Evolutionary conservation across 2,113 vertebrate genomes (phyloP), one percentile per base, ranked within the genome.

Genomic region (Sinocyclocheilus rhinocerous): DNA sequence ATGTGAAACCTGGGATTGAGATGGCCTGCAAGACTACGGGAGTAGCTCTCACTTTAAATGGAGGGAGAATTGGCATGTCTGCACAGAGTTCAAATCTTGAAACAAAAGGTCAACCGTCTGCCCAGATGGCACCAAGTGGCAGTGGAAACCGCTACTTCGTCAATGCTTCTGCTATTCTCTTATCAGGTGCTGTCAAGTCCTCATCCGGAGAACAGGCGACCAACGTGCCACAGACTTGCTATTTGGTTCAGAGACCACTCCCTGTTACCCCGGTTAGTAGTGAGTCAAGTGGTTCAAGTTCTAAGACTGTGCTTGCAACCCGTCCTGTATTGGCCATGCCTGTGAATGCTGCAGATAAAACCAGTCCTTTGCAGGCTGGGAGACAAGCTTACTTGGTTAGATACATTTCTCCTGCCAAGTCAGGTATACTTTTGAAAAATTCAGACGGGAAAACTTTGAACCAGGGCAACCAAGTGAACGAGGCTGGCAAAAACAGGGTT

Each of bases 301-400:
- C 91, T 69, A 93, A 92, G 72, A 87, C 90, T n/a, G 88, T 92
- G 39, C 83, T 90, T 4, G 89, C 87, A 65, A 90, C 92, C 0
- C 85, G 86, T 22, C 92, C 93, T 22, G 90, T 95, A 84, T 85
- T 95, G 48, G 92, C 95, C 4, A 90, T 95, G 93, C 94, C 94
- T 0, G 83, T 92, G 12, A 92, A 81, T 50, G 81, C 93, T 22
- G 26, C 90, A 45, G 92, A 94, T 26, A 94, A 94, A 91, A 82
- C 90, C 16, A 87, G 69, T 29, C 12, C 88, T 33, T 81, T 93
- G 83, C 94, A 94, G 70, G 85, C 90, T 83, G 93, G 95, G 39
- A 93, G 92, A 2, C 95, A 96, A 89, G 93, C 95, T 9, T 95
- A 95, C 88, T 84, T 96, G 85, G 92, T 96, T 6, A 91, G 94